Evolutionary conservation across 2,113 vertebrate genomes (phyloP).

Genomic region (Macquaria australasica): DNA sequence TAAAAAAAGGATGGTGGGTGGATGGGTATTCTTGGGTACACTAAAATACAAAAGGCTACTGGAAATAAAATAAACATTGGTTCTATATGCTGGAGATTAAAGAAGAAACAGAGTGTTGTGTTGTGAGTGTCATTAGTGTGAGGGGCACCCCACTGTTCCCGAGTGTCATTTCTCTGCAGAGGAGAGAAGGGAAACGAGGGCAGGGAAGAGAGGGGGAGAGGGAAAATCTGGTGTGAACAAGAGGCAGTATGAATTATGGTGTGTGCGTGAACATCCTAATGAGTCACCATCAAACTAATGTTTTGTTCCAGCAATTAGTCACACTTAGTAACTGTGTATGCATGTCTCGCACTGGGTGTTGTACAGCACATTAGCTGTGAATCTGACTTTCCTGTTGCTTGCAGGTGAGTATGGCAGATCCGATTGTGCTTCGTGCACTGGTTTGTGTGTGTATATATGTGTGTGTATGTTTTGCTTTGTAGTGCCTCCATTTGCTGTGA

Average conservation of each 20-base stretch:
- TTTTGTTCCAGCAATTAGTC: constrained; percentile 38
- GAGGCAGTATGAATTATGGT: background rate
- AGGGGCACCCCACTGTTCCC: constrained; percentile 20
- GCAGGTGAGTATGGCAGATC: constrained; percentile 39
- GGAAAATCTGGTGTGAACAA: background rate
- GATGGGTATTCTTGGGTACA: background rate
- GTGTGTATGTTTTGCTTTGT: constrained; percentile 5
- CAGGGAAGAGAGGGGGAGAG: background rate
- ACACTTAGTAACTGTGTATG: constrained; percentile 32
- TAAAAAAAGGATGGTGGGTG: background rate
- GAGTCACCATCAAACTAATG: constrained; percentile 29
- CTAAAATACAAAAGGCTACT: background rate
- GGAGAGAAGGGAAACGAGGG: constrained; percentile 12
- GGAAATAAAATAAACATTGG: background rate
- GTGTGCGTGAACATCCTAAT: constrained; percentile 12
- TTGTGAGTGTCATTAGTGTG: constrained; percentile 20
- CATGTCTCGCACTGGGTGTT: background rate
- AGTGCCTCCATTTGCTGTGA: constrained; percentile 2
- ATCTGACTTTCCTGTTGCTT: constrained; percentile 14
- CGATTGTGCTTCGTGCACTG: background rate
- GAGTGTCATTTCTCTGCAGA: constrained; percentile 21
- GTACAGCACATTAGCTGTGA: background rate
- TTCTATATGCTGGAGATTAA: background rate
- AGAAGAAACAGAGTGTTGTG: background rate
- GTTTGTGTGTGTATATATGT: background rate